These are phyloP conservation scores for Haplochromis vanheusdeni DNA, from an alignment of 2,113 vertebrate genomes.

Conservation along the genomic window DNA sequence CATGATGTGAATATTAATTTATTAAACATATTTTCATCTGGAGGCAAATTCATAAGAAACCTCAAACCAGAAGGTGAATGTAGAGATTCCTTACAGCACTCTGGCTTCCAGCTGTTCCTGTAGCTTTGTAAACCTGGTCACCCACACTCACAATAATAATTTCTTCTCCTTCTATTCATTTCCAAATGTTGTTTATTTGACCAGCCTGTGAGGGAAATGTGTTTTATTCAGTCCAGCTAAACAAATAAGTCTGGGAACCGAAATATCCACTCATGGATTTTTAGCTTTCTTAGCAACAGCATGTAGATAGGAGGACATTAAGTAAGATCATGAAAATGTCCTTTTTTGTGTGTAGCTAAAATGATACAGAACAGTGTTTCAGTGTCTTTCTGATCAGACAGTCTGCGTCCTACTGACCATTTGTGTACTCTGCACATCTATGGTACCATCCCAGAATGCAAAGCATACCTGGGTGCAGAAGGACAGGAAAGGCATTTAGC, in stretches of 20 bases:
- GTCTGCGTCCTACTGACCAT: neutral
- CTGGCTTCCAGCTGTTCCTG: neutral
- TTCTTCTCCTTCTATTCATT: neutral
- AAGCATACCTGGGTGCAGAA: neutral
- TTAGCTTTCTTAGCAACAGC: neutral
- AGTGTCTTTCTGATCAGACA: neutral
- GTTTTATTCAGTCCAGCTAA: neutral
- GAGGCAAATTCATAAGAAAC: neutral
- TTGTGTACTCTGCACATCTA: neutral
- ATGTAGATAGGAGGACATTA: neutral
- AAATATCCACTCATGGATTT: neutral
- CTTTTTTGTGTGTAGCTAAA: neutral
- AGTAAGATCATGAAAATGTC: neutral
- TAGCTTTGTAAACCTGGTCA: neutral
- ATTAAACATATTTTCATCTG: neutral
- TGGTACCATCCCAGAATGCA: neutral
- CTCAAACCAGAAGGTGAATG: neutral
- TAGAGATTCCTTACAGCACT: neutral
- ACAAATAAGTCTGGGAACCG: neutral
- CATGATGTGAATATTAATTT: neutral
- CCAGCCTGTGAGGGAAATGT: neutral
- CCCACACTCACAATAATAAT: neutral
- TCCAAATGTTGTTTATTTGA: neutral
- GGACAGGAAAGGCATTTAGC: neutral
- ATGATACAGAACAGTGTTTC: neutral